Conservation (phyloP, 2,888 invertebrate genomes). For the Autographa gamma region DNA sequence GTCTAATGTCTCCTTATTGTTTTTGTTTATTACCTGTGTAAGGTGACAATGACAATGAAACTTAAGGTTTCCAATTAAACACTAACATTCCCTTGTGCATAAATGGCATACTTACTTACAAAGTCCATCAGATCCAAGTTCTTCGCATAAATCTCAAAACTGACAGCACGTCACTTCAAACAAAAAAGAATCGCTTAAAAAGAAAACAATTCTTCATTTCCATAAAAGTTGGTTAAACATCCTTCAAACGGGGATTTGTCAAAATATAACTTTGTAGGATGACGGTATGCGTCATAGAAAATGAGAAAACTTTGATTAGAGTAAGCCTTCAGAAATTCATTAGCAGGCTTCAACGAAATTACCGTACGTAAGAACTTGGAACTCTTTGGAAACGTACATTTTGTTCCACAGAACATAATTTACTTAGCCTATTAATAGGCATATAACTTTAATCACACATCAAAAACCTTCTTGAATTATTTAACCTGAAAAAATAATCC, state of each 20-base stretch:
- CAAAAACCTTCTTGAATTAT: too few species aligned
- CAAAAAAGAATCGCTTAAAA: conserved; percentile 8
- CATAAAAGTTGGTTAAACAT: conserved; percentile 38
- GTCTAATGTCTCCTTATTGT: too few species aligned
- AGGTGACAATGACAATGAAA: too few species aligned
- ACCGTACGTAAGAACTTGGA: conserved; percentile 73
- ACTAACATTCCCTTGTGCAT: too few species aligned
- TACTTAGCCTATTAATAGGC: background rate
- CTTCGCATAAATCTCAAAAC: conserved; percentile 8
- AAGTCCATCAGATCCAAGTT: background rate
- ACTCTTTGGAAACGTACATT: conserved; percentile 58
- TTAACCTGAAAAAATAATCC: too few species aligned
- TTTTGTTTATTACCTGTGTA: too few species aligned
- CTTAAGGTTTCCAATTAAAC: too few species aligned
- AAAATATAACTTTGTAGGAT: conserved; percentile 58
- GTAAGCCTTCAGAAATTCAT: conserved; percentile 82
- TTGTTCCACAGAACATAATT: conserved; percentile 13
- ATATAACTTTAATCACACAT: too few species aligned
- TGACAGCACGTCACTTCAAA: background rate
- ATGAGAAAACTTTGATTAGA: conserved; percentile 86
- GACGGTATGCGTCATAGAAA: conserved; percentile 79
- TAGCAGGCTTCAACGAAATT: conserved; percentile 77
- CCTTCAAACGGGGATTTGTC: conserved; percentile 47
- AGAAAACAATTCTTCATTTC: conserved; percentile 16
- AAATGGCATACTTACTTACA: background rate